Evolutionary conservation across 2,888 invertebrate genomes (phyloP), one percentile per base, ranked within the genome.

Genomic region (Chouioia cunea): DNA sequence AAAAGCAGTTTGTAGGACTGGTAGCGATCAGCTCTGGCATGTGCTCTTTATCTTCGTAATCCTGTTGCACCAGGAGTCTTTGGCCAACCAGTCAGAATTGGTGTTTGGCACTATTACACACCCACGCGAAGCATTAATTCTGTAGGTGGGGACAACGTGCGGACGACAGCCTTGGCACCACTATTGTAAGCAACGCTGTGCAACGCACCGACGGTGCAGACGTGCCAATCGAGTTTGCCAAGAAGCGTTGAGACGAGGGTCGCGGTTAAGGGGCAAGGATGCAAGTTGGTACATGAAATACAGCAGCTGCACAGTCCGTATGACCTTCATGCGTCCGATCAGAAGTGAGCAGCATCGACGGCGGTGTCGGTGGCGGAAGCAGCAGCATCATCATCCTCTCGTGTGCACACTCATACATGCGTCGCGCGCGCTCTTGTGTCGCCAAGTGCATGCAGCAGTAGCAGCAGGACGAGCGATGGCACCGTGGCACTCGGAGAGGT

Each of bases 281-380:
- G 18, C 16, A 18, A 18, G 50, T 20, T 18, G 50, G 16, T 18
- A 10, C 18, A 22, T 43, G 46, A 6, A 44, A 46, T 15, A 14
- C 36, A 12, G 27, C 56, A n/a, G 56, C 56, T 36, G 56, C 58
- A 56, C 20, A 54, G 62, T 54, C 65, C 54, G 50, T 58, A 57
- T 73, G 73, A 73, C 73, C 73, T 73, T 73, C 73, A 73, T 60
- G 70, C 65, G 73, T 63, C 70, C 73, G 73, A 70, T 44, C 66
- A 58, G 64, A 64, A 67, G 66, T 58, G 63, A 73, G 68, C 47
- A 50, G 57, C 50, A 27, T 16, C 62, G n/a, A 16, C 50, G 14
- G 36, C 50, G 16, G 50, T 20, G 16, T 4, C 16, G 16, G 15
- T 12, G 16, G 18, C 16, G 27, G 60, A 16, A 60, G 70, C 65